Evolutionary conservation across 2,888 invertebrate genomes (phyloP).

Genomic region (Tubiluchus corallicola): DNA sequence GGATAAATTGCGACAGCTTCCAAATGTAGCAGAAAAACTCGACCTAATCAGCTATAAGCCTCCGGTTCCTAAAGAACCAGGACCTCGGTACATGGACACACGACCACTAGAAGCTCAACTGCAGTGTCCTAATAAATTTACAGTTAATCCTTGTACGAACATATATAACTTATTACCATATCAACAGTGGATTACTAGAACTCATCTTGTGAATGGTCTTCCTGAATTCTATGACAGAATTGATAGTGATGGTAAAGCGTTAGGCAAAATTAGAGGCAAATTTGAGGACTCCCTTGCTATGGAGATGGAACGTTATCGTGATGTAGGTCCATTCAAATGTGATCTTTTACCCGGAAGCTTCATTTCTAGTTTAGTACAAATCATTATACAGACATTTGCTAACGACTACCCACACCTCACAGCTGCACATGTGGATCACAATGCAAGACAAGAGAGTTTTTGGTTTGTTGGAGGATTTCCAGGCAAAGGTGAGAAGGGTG

Average conservation of each 20-base stretch:
- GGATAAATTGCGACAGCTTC: background rate
- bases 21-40: background rate
- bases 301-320: background rate
- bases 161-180: background rate
- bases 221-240: background rate
- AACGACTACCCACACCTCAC: background rate
- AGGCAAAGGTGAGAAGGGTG: slow-evolving; percentile 32
- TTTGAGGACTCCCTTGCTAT: background rate
- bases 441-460: slow-evolving; percentile 62
- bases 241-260: background rate
- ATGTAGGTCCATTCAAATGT: background rate
- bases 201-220: background rate
- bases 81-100: background rate
- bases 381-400: background rate
- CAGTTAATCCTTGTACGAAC: background rate
- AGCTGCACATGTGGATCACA: slow-evolving; percentile 43
- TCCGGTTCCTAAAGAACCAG: background rate
- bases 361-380: background rate
- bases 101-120: background rate
- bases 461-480: slow-evolving; percentile 61
- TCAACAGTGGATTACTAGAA: slow-evolving; percentile 1
- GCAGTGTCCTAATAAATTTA: background rate
- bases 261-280: no score
- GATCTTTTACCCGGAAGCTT: no score
- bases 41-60: background rate